Percentiles rank a stretch among this genome's conserved stretches.
Evolutionary conservation across 53 echinoderm and acorn worm species (phyloP).

Genomic region (Mesocentrotus franciscanus): DNA sequence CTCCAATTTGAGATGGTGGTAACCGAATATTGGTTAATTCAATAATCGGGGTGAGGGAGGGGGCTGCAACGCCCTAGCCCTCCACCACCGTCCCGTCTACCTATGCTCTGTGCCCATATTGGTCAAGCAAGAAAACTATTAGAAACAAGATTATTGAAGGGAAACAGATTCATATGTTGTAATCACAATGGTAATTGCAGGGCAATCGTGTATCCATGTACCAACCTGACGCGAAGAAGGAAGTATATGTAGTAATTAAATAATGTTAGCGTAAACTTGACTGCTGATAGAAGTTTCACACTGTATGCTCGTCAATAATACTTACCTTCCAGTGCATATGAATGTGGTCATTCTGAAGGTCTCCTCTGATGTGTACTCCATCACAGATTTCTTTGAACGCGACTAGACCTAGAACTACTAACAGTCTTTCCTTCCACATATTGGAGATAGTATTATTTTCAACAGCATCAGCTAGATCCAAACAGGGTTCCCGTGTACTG

Average conservation of each 20-base stretch:
- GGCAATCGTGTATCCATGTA: background rate
- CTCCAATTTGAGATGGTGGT: too few relatives aligned
- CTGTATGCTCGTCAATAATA: background rate
- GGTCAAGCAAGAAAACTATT: too few relatives aligned
- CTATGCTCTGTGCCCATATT: too few relatives aligned
- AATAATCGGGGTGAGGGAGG: too few relatives aligned
- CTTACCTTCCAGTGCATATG: background rate
- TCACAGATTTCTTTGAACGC: background rate
- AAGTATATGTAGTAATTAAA: background rate
- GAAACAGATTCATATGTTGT: too few relatives aligned
- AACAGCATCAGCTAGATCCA: background rate
- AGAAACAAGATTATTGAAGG: too few relatives aligned
- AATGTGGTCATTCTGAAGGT: background rate
- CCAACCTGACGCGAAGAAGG: background rate
- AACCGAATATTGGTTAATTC: too few relatives aligned
- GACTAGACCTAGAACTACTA: background rate
- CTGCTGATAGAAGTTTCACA: too few relatives aligned
- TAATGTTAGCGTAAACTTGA: background rate
- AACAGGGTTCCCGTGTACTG: background rate
- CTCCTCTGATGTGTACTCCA: background rate
- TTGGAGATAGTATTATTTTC: background rate
- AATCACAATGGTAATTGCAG: too few relatives aligned
- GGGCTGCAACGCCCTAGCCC: too few relatives aligned
- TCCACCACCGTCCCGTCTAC: too few relatives aligned
- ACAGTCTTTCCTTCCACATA: background rate